Evolutionary conservation across 2,888 invertebrate species (phyloP).

Genomic region (Lasioglossum calceatum): DNA sequence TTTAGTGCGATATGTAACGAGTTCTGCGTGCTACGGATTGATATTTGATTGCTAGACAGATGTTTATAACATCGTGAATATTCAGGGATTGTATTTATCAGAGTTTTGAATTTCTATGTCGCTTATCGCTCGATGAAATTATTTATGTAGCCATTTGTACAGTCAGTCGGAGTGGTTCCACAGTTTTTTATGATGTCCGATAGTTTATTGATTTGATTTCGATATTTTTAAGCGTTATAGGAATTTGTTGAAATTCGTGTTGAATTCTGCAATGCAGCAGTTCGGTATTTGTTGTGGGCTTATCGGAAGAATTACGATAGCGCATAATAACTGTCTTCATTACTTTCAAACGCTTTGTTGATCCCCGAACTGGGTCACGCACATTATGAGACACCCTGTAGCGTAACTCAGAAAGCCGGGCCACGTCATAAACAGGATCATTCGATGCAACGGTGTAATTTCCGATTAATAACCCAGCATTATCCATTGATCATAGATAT

Average conservation of each 20-base stretch:
- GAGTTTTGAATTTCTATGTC: neutral
- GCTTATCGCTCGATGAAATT: neutral
- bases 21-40: neutral
- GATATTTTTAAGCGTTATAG: neutral
- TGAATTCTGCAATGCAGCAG: neutral
- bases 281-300: neutral
- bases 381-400: neutral
- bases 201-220: neutral
- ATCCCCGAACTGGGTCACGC: neutral
- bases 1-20: neutral
- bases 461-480: neutral
- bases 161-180: neutral
- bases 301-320: neutral
- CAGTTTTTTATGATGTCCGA: neutral
- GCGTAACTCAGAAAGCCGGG: neutral
- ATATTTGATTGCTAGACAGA: neutral
- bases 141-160: neutral
- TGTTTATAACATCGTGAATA: neutral
- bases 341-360: neutral
- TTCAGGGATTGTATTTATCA: neutral
- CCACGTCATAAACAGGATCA: neutral
- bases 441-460: neutral
- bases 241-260: neutral
- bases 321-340: neutral
- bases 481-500: neutral